These are phyloP conservation scores for Portunus trituberculatus DNA, from an alignment of 1,140 invertebrate species.

Conservation along the genomic window DNA sequence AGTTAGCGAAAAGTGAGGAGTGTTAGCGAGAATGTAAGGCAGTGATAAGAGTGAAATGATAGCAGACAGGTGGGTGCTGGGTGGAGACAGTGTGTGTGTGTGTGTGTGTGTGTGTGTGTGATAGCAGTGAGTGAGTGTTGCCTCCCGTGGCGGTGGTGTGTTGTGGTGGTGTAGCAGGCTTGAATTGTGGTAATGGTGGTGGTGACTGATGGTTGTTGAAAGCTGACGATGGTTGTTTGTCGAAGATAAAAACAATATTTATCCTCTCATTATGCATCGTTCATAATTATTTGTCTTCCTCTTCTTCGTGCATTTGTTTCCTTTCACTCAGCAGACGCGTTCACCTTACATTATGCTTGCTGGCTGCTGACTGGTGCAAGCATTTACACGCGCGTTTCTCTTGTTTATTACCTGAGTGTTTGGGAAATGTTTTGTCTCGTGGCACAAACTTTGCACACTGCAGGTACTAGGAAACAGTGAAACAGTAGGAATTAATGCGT, in stretches of 20 bases:
- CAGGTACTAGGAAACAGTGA: too few species aligned
- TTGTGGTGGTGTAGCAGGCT: neutral
- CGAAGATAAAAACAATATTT: neutral
- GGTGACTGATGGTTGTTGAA: neutral
- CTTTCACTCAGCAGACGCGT: neutral
- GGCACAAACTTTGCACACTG: too few species aligned
- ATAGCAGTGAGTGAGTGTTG: neutral
- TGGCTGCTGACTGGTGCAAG: neutral
- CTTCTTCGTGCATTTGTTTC: neutral
- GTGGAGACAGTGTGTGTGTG: neutral
- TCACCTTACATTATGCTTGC: neutral
- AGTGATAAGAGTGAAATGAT: neutral
- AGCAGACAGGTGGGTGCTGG: neutral
- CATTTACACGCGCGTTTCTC: neutral
- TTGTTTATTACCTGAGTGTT: neutral
- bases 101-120: neutral
- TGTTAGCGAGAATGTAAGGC: neutral
- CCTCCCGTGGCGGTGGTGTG: neutral
- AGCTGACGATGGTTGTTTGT: neutral
- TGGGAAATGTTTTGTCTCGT: neutral
- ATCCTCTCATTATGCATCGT: neutral
- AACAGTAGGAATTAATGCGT: too few species aligned
- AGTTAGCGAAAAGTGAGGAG: neutral
- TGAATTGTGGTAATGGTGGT: slow-evolving; percentile 4
- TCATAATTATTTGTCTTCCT: slow-evolving; percentile 10